phyloP scores from a whole-genome alignment of 2,797 vertebrate genomes.

The Rhinichthys osculus region DNA sequence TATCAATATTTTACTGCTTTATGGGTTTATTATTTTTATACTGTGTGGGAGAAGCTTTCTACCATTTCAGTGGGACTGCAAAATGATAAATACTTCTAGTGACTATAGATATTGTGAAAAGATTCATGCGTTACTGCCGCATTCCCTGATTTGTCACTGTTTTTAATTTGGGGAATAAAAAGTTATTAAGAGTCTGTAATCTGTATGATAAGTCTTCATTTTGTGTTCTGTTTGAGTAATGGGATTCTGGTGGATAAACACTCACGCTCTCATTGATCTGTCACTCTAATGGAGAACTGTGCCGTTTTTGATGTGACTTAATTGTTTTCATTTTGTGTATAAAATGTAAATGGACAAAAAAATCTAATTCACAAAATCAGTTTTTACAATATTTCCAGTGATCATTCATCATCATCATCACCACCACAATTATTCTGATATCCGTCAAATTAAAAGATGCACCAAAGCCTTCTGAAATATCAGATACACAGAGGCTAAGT shows the following conservation, averaged over 20 bases:
- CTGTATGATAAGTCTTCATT: not conserved
- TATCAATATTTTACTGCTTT: slow-evolving; percentile 69
- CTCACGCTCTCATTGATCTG: not conserved
- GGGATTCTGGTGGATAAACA: not conserved
- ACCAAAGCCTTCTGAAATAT: slow-evolving; percentile 60
- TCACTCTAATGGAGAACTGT: not conserved
- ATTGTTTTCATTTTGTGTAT: slow-evolving; percentile 34
- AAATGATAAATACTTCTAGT: slow-evolving; percentile 53
- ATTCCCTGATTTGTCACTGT: not conserved
- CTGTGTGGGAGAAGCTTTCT: slow-evolving; percentile 71
- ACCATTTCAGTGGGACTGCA: slow-evolving; percentile 67
- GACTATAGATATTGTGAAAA: not conserved
- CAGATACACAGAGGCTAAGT: slow-evolving; percentile 57
- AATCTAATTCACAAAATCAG: not conserved
- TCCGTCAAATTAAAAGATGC: slow-evolving; percentile 37
- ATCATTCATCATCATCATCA: not conserved
- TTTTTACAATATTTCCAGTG: not conserved
- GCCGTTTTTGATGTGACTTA: slow-evolving; percentile 20
- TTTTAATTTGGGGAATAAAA: not conserved
- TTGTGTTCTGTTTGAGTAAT: not conserved
- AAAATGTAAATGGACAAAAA: not conserved
- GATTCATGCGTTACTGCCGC: not conserved
- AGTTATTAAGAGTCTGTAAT: not conserved
- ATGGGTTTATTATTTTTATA: slow-evolving; percentile 72
- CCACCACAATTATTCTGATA: not conserved